phyloP scores from a whole-genome alignment of 1,140 invertebrate genomes.

The Drosophila ercepeae region DNA sequence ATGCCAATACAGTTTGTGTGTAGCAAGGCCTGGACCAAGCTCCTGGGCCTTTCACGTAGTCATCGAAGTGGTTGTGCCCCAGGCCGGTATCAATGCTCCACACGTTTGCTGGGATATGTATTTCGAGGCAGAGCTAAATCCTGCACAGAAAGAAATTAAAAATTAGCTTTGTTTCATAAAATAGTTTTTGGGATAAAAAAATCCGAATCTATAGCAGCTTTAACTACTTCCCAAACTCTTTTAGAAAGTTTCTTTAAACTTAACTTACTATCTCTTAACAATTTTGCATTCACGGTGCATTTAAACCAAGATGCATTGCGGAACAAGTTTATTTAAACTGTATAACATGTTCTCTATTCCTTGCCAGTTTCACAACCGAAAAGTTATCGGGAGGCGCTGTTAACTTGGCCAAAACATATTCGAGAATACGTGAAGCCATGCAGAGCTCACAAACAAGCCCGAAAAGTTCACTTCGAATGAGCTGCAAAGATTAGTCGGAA shows the following conservation, averaged over 20 bases:
- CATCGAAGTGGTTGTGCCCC: constrained; percentile 39
- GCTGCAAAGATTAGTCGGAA: constrained; percentile 29
- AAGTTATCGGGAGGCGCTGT: constrained; percentile 60
- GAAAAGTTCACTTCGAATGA: constrained; percentile 38
- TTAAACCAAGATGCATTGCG: constrained; percentile 46
- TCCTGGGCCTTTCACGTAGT: constrained; percentile 39
- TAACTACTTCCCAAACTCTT: background rate
- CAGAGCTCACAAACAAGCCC: constrained; percentile 19
- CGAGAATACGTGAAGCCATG: constrained; percentile 44
- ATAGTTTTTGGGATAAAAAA: background rate
- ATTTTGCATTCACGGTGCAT: constrained; percentile 8
- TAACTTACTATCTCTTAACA: background rate
- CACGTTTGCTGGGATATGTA: constrained; percentile 40
- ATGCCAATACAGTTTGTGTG: constrained; percentile 77
- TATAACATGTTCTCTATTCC: constrained; percentile 55
- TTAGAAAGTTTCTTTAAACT: background rate
- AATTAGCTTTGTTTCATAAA: background rate
- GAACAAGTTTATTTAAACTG: constrained; percentile 82
- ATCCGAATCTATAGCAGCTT: too few species aligned
- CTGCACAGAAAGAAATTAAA: background rate
- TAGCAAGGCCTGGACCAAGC: constrained; percentile 20
- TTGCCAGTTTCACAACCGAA: constrained; percentile 14
- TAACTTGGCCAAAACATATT: constrained; percentile 52
- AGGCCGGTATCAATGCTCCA: constrained; percentile 70
- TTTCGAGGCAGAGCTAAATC: background rate